Evolutionary conservation across 2,888 invertebrate genomes (phyloP), one percentile per base, ranked within the genome.

Genomic region (Cylloceria caligata): DNA sequence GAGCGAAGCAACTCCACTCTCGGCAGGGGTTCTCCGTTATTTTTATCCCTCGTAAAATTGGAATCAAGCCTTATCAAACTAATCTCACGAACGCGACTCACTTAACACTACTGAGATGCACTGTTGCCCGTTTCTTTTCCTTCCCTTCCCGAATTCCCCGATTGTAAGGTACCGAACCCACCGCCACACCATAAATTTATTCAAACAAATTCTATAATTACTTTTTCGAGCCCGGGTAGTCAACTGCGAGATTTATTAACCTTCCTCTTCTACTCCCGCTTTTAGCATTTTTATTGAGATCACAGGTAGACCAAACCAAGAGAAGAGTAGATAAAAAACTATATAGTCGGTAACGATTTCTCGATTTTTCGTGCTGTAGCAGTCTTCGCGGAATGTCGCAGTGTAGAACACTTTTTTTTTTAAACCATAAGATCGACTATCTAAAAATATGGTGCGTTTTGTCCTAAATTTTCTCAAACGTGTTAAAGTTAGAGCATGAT

Each of bases 171-270:
- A 75, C 81, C 80, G 80, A 77, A 84, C 84, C 87, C 79, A 47
- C 55, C 60, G 49, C 73, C 77, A 76, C 67, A 82, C 85, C 89
- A 89, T 90, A 91, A 91, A 91, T 91, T 91, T 91, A 90, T 91
- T 91, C 91, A 88, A 91, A 90, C 90, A 91, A 91, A 91, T 92
- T 91, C 90, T 90, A 90, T 91, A 91, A 91, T 91, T 92, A 91
- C 91, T 90, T 92, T 90, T 90, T 88, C 88, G 84, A 77, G 79
- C 81, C 55, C 74, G 62, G 72, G 76, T 85, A 83, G 85, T 80
- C 81, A 79, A 67, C 83, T 73, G 36, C 16, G 81, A 88, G 88
- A 90, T 90, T 90, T 90, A 90, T 88, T 79, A 81, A 52, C 72
- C 78, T 49, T 47, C 65, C 42, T 75, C 74, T 68, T 67, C 52